Evolutionary conservation across 2,113 vertebrate species (phyloP), one percentile per base, ranked within the genome.

Genomic region (Tyrannus savana): DNA sequence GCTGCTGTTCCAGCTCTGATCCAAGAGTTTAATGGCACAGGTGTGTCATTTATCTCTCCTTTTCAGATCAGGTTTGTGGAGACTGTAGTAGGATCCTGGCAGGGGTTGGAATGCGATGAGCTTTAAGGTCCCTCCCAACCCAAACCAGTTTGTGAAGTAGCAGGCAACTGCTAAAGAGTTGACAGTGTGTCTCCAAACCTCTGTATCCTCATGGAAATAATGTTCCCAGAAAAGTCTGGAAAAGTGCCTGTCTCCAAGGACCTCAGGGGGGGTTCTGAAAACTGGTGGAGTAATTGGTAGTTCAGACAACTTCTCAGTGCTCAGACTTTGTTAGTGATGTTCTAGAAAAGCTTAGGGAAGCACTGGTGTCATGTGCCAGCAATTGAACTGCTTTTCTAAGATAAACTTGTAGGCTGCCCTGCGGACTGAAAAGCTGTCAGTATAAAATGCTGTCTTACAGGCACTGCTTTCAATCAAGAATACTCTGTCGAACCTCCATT

Each of bases 1-100:
- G 12, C 6, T 30, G 63, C 4, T 15, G 6, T 8, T 19, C 12
- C 27, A n/a, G 39, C 10, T 35, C 16, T 42, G 49, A 58, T 24
- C 6, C 63, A n/a, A 6, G 0, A 0, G 7, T 19, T n/a, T 55
- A 22, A 59, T 4, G 0, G 1, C 24, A 35, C 14, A 27, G 1
- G 0, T 11, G 12, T 2, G 7, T 13, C 17, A 44, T 6, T 39
- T 9, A 14, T 4, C 4, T 19, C 24, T 31, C 18, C 5, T 71
- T 46, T 30, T 62, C 16, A 3, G 9, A 21, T 2, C 60, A 35
- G 22, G 0, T 16, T 67, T 55, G 30, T 1, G 46, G 8, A 30
- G 19, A n/a, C 13, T 16, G 8, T 1, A 5, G 4, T 18, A 80
- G 49, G 8, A 4, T 24, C 14, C 0, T 2, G 17, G 67, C 59